phyloP scores from a whole-genome alignment of 2,113 vertebrate species.

The Procavia capensis region DNA sequence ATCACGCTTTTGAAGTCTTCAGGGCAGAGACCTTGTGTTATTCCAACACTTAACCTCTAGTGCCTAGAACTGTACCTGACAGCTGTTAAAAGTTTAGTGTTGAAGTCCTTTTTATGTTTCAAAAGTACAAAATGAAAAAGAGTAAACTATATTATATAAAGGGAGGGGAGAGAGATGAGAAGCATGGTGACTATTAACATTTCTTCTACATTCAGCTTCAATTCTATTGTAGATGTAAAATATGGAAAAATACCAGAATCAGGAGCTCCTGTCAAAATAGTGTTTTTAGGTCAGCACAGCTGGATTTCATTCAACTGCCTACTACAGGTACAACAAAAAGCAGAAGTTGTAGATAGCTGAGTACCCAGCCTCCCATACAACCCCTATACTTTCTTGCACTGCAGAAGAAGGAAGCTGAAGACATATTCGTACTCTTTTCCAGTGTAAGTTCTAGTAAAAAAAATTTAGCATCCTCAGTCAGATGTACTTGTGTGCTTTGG shows the following conservation, averaged over 20 bases:
- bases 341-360: neutral
- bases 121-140: neutral
- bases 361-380: neutral
- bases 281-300: neutral
- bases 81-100: neutral
- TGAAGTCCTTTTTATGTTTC: neutral
- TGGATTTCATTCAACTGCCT: neutral
- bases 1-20: neutral
- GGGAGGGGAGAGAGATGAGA: neutral
- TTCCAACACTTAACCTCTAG: neutral
- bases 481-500: neutral
- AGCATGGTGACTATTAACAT: neutral
- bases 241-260: neutral
- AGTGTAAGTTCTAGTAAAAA: neutral
- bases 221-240: neutral
- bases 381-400: neutral
- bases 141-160: neutral
- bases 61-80: neutral
- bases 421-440: neutral
- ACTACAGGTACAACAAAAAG: neutral
- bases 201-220: constrained; percentile 32
- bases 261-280: neutral
- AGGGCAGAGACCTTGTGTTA: neutral
- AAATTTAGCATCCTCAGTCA: neutral
- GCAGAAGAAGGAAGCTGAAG: neutral